Conservation (phyloP, 2,888 invertebrate species). For the Notocelia uddmanniana region DNA sequence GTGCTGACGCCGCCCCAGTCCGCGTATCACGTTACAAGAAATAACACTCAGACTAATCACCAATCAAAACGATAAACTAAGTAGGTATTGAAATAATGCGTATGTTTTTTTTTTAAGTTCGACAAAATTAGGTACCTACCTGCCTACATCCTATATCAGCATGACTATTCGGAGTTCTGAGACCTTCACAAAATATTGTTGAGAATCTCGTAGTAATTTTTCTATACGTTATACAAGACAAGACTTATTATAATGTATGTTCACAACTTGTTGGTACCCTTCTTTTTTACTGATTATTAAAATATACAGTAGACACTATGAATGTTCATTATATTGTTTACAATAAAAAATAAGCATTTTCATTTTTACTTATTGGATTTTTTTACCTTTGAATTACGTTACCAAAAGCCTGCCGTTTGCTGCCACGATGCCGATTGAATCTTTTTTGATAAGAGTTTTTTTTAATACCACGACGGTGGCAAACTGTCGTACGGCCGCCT, state of each 20-base stretch:
- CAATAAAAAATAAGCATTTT: neutral
- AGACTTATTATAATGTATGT: neutral
- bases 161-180: neutral
- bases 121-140: neutral
- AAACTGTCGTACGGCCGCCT: no score
- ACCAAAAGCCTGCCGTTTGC: no score
- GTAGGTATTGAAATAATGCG: neutral
- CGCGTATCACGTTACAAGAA: slow-evolving; percentile 54
- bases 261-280: neutral
- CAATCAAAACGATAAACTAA: slow-evolving; percentile 49
- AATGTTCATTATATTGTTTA: neutral
- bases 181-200: neutral
- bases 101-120: neutral
- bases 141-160: no score
- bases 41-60: slow-evolving; percentile 52
- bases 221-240: neutral
- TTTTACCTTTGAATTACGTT: no score
- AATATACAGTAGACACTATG: no score
- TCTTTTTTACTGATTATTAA: neutral
- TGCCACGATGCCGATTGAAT: no score
- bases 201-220: neutral
- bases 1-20: slow-evolving; percentile 55
- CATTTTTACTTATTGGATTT: no score
- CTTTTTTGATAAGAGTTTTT: no score
- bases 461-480: no score